Conservation (phyloP, 1,140 invertebrate genomes). For the Cydia splendana region DNA sequence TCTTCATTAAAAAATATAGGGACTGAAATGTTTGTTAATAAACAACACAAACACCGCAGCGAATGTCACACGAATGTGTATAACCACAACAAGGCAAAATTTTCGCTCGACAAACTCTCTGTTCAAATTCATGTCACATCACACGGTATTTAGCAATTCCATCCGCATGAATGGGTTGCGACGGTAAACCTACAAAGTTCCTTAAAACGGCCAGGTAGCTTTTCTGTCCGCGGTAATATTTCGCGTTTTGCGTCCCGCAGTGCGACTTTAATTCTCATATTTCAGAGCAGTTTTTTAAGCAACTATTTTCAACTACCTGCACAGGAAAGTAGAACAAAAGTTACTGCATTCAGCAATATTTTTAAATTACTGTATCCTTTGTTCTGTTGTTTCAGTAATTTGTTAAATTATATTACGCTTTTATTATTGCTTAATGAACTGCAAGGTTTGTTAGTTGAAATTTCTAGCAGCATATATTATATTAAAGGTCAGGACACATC, state of each 20-base stretch:
- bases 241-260: conserved; percentile 33
- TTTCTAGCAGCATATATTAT: background rate
- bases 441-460: background rate
- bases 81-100: background rate
- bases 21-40: background rate
- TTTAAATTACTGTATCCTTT: background rate
- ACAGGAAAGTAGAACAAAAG: conserved; percentile 7
- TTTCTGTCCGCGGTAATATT: conserved; percentile 44
- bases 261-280: conserved; percentile 17
- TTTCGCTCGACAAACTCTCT: background rate
- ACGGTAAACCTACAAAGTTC: conserved; percentile 40
- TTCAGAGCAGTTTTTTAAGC: conserved; percentile 13
- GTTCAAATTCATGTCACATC: conserved; percentile 19
- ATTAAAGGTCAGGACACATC: too few relatives aligned
- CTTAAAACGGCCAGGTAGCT: conserved; percentile 40
- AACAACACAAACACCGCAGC: background rate
- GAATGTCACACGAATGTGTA: background rate
- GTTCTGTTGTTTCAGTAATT: background rate
- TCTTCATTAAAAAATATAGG: background rate
- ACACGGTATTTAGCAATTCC: conserved; percentile 18
- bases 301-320: conserved; percentile 7
- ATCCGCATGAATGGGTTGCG: conserved; percentile 14
- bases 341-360: background rate
- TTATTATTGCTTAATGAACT: background rate
- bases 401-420: background rate